A percentile compares a stretch with the other conserved stretches of the same genome.
Conservation (phyloP, 2,888 invertebrate genomes). For the Eumerus sabulonum region DNA sequence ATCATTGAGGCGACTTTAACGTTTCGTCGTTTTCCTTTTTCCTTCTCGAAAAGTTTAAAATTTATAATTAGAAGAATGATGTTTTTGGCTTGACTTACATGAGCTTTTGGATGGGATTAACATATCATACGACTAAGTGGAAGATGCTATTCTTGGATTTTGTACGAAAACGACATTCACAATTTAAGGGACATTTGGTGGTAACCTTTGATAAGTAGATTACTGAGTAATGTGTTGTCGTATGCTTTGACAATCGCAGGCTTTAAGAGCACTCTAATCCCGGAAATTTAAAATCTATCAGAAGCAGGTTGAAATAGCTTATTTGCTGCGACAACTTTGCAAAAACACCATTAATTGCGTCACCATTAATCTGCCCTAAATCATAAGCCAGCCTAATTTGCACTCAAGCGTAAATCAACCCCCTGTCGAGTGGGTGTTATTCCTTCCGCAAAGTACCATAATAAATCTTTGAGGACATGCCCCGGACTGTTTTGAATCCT, state of each 20-base stretch:
- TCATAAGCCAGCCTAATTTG: conserved; percentile 39
- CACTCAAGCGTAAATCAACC: conserved; percentile 14
- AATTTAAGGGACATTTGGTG: too few species aligned
- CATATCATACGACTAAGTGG: conserved; percentile 45
- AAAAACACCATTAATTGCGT: conserved; percentile 17
- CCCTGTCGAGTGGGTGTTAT: background rate
- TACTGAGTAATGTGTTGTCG: too few species aligned
- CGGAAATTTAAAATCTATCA: too few species aligned
- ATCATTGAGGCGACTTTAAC: conserved; percentile 58
- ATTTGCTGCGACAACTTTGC: background rate
- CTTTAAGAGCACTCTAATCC: too few species aligned
- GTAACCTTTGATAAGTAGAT: too few species aligned
- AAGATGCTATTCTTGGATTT: conserved; percentile 34
- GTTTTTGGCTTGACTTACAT: conserved; percentile 51
- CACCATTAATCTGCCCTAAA: conserved; percentile 35
- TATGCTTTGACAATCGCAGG: too few species aligned
- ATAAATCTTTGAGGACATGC: conserved; percentile 39
- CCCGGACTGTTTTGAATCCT: conserved; percentile 29
- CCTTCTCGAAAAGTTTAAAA: conserved; percentile 54
- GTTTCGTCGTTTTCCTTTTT: conserved; percentile 19
- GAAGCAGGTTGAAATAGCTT: too few species aligned
- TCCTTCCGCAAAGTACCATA: conserved; percentile 19
- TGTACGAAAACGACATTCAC: too few species aligned
- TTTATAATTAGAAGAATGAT: conserved; percentile 64
- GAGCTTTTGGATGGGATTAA: conserved; percentile 36